Percentiles rank a stretch among this genome's conserved stretches.
Evolutionary conservation across 2,888 invertebrate genomes (phyloP).

Genomic region (Nymphalis c-album): DNA sequence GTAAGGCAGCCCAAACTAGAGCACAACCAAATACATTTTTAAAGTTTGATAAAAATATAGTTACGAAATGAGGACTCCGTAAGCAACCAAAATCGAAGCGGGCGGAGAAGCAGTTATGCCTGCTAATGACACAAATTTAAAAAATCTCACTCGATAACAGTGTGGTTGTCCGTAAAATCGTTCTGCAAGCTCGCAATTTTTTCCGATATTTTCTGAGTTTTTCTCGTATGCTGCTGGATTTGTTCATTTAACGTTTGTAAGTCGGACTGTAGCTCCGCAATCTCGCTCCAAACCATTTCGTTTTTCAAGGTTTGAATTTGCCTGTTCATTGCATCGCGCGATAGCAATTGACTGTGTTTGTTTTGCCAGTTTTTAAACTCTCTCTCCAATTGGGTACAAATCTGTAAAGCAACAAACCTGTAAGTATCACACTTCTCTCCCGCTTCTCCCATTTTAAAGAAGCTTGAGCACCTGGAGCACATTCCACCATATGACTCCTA

Average conservation of each 20-base stretch:
- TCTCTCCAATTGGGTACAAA: conserved; percentile 46
- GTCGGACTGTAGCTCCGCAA: neutral
- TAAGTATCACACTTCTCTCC: no score
- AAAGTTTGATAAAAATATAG: no score
- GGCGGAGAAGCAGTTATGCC: no score
- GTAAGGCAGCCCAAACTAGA: no score
- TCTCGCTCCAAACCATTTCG: neutral
- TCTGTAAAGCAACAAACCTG: conserved; percentile 1
- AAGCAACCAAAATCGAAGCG: no score
- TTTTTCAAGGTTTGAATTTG: neutral
- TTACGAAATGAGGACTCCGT: no score
- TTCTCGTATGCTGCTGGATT: neutral
- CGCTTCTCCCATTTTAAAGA: no score
- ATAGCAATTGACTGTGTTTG: conserved; percentile 79
- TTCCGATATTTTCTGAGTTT: neutral
- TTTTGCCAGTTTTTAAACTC: conserved; percentile 79
- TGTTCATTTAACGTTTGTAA: neutral
- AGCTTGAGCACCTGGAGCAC: no score
- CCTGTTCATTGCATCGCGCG: conserved; percentile 66
- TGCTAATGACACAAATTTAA: neutral
- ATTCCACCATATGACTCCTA: no score
- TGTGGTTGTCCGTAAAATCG: neutral
- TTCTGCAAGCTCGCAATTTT: neutral
- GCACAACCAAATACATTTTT: no score
- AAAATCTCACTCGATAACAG: neutral